These are phyloP conservation scores for Pterois miles DNA, from an alignment of 2,797 vertebrate species.

Conservation along the genomic window DNA sequence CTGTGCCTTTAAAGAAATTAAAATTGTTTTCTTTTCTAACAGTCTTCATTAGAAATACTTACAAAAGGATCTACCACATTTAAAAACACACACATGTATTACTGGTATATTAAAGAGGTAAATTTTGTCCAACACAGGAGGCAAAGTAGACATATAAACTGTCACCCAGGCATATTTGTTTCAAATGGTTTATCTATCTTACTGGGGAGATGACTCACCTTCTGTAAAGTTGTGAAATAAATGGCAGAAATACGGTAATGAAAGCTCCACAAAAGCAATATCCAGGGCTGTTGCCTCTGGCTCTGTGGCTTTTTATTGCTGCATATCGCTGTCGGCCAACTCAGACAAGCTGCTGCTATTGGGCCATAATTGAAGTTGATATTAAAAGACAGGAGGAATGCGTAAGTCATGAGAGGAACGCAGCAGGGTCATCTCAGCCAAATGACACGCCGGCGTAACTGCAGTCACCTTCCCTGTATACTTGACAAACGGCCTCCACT, in stretches of 20 bases:
- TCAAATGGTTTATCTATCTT: slow-evolving; percentile 1
- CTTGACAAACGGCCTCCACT: slow-evolving; percentile 72
- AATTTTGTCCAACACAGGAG: not conserved
- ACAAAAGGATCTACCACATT: not conserved
- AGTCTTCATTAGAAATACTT: not conserved
- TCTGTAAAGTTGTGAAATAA: slow-evolving; percentile 30
- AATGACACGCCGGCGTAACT: slow-evolving; percentile 77
- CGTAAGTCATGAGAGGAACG: slow-evolving; percentile 72
- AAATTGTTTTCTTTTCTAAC: not conserved
- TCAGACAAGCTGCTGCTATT: slow-evolving; percentile 26
- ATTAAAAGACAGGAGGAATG: slow-evolving; percentile 69
- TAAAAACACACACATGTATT: not conserved
- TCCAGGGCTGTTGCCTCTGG: slow-evolving; percentile 37
- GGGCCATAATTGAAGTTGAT: slow-evolving; percentile 66
- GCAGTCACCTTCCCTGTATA: slow-evolving; percentile 84
- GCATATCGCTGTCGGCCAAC: slow-evolving; percentile 23
- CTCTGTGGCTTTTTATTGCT: slow-evolving; percentile 47
- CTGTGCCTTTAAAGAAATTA: not conserved
- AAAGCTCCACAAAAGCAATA: slow-evolving; percentile 43
- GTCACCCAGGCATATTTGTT: not conserved
- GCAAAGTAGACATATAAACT: not conserved
- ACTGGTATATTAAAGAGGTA: not conserved
- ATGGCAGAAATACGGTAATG: slow-evolving; percentile 20
- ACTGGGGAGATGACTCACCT: slow-evolving; percentile 17
- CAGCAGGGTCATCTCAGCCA: slow-evolving; percentile 70